phyloP scores from a whole-genome alignment of 1,140 invertebrate species.

The Eubasilissa regina region DNA sequence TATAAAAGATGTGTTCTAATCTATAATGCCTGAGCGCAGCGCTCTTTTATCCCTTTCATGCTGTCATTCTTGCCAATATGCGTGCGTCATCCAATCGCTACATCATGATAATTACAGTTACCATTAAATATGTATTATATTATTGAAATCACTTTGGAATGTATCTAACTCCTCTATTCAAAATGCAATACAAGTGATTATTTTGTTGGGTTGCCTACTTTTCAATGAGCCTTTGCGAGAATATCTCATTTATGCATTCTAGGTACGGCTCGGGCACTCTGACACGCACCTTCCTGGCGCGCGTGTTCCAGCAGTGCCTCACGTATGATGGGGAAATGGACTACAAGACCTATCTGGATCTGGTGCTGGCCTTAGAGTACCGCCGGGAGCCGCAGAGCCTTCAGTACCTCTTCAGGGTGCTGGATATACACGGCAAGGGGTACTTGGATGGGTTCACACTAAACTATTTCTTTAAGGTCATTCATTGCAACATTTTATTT shows the following conservation, averaged over 20 bases:
- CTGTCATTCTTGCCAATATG: too few species aligned
- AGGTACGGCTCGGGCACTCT: conserved; percentile 93
- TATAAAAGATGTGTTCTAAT: too few species aligned
- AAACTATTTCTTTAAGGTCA: conserved; percentile 93
- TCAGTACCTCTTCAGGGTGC: conserved; percentile 92
- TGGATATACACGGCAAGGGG: conserved; percentile 92
- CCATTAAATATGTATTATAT: too few species aligned
- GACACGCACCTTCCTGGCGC: conserved; percentile 92
- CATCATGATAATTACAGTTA: too few species aligned
- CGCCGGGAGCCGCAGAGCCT: conserved; percentile 91
- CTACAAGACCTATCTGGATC: conserved; percentile 97
- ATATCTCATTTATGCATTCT: conserved; percentile 53
- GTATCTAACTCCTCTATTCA: too few species aligned
- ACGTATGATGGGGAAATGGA: conserved; percentile 98
- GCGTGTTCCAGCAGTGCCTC: conserved; percentile 95
- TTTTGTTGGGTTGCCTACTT: background rate
- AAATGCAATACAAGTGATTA: too few species aligned
- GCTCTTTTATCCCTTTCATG: too few species aligned
- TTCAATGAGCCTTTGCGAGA: background rate
- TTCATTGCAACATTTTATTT: background rate
- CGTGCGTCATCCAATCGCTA: too few species aligned
- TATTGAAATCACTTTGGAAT: too few species aligned
- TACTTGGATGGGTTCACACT: conserved; percentile 93
- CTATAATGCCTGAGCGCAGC: too few species aligned
- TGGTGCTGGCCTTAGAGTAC: conserved; percentile 95